phyloP scores from a whole-genome alignment of 2,888 invertebrate genomes.

The Phengaris alcon region DNA sequence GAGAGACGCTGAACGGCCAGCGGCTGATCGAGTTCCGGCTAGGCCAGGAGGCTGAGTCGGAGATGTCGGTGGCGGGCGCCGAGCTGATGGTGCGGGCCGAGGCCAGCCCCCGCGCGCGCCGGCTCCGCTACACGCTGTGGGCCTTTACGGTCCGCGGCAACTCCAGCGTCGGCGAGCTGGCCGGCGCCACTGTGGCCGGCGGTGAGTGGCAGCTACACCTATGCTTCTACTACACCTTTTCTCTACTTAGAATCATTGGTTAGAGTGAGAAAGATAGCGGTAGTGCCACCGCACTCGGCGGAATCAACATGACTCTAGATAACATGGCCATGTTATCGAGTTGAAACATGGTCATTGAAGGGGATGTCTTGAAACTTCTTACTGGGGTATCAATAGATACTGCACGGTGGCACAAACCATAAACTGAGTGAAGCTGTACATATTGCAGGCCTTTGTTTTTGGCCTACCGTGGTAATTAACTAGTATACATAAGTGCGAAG shows the following conservation, averaged over 20 bases:
- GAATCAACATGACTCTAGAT: too few relatives aligned
- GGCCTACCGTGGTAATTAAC: too few relatives aligned
- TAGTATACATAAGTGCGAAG: too few relatives aligned
- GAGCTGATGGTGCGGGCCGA: conserved; percentile 92
- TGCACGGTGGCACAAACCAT: too few relatives aligned
- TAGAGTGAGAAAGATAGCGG: neutral
- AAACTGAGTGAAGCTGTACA: too few relatives aligned
- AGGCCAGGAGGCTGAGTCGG: conserved; percentile 84
- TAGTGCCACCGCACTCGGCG: too few relatives aligned
- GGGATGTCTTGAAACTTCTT: too few relatives aligned
- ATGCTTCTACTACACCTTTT: too few relatives aligned
- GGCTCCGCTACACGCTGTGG: conserved; percentile 89
- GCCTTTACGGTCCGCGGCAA: conserved; percentile 85
- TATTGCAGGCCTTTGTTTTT: too few relatives aligned
- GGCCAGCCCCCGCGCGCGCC: conserved; percentile 83
- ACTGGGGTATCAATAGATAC: too few relatives aligned
- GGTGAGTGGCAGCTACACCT: conserved; percentile 33
- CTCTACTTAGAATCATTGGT: neutral
- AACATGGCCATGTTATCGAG: too few relatives aligned
- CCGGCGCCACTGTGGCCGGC: conserved; percentile 73
- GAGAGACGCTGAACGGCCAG: conserved; percentile 90
- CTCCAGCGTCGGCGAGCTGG: conserved; percentile 76
- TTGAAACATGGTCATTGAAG: too few relatives aligned
- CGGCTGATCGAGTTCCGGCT: conserved; percentile 91
- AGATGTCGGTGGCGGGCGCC: conserved; percentile 79